Evolutionary conservation across 2,113 vertebrate species (phyloP).

Genomic region (Brachyhypopomus gauderio): DNA sequence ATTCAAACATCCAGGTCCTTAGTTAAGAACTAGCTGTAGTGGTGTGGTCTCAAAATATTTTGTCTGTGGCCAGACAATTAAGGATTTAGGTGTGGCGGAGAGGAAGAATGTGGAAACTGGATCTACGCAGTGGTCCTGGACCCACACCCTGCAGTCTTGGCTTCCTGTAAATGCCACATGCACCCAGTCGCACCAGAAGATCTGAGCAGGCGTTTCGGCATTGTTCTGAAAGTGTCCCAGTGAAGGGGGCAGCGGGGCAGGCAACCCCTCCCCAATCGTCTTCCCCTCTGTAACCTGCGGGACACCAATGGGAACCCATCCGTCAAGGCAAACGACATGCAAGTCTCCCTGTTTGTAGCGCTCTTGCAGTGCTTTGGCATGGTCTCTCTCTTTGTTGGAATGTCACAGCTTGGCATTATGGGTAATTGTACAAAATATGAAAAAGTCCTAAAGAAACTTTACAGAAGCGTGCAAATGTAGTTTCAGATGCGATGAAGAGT

Average conservation of each 20-base stretch:
- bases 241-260: slow-evolving; percentile 28
- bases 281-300: slow-evolving; percentile 57
- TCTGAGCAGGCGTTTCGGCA: slow-evolving; percentile 53
- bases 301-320: slow-evolving; percentile 72
- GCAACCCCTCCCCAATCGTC: slow-evolving; percentile 2
- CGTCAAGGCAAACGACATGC: slow-evolving; percentile 61
- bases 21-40: slow-evolving; percentile 69
- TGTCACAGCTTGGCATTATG: background rate
- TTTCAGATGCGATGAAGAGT: slow-evolving; percentile 5
- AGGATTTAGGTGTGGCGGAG: slow-evolving; percentile 80
- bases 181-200: slow-evolving; percentile 32
- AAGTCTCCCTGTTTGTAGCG: slow-evolving; percentile 57
- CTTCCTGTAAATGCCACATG: slow-evolving; percentile 58
- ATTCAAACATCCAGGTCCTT: slow-evolving; percentile 75
- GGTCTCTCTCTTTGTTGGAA: background rate
- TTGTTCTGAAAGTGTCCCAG: slow-evolving; percentile 50
- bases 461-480: background rate
- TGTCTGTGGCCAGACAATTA: slow-evolving; percentile 80
- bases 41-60: slow-evolving; percentile 76
- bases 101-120: slow-evolving; percentile 79
- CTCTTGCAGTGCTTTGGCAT: background rate
- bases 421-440: background rate
- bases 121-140: slow-evolving; percentile 63
- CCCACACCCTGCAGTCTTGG: slow-evolving; percentile 73
- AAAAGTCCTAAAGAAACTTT: background rate